Evolutionary conservation across 2,888 invertebrate genomes (phyloP).

Genomic region (Noctuana brunneofusca): DNA sequence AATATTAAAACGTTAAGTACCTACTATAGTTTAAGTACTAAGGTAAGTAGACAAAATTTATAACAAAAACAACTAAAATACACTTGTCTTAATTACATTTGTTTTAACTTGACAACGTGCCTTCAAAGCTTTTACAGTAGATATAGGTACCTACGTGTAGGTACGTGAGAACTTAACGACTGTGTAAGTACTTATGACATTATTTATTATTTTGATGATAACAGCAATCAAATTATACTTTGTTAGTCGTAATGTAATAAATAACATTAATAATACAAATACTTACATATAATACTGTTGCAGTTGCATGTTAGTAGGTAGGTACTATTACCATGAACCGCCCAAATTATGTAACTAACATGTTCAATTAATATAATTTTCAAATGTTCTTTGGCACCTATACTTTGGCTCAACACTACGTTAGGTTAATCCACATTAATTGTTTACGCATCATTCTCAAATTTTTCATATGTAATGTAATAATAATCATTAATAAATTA

Average conservation of each 20-base stretch:
- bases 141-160: too few relatives aligned
- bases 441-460: not conserved
- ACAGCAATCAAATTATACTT: not conserved
- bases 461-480: not conserved
- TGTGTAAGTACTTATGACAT: too few relatives aligned
- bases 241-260: not conserved
- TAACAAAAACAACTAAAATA: too few relatives aligned
- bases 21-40: not conserved
- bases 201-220: too few relatives aligned
- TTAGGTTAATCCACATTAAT: not conserved
- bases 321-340: not conserved
- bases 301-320: not conserved
- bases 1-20: not conserved
- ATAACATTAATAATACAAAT: not conserved
- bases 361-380: slow-evolving; percentile 2
- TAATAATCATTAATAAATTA: not conserved
- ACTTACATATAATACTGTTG: not conserved
- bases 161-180: too few relatives aligned
- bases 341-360: not conserved
- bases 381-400: slow-evolving; percentile 6
- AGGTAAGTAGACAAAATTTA: not conserved
- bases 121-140: too few relatives aligned
- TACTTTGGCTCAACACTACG: slow-evolving; percentile 3
- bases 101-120: not conserved
- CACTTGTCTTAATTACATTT: too few relatives aligned